phyloP scores from a whole-genome alignment of 23 tunicate genomes.

The Ciona savignyi region DNA sequence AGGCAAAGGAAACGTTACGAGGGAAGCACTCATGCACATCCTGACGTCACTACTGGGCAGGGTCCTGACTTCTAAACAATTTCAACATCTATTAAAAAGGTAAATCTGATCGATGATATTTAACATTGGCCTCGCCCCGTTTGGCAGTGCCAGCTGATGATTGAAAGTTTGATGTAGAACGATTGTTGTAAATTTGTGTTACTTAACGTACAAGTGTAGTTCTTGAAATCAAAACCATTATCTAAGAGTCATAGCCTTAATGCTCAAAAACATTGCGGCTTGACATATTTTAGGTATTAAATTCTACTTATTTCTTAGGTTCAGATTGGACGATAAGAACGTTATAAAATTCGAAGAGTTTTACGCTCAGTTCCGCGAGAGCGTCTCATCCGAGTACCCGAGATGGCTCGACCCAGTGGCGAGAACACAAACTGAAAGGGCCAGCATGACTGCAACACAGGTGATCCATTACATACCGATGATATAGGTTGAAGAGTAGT shows the following conservation, averaged over 20 bases:
- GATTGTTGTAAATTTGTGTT: too few species aligned
- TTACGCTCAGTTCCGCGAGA: conserved; percentile 68
- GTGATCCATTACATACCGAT: conserved; percentile 4
- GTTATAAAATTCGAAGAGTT: conserved; percentile 77
- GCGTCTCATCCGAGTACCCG: conserved; percentile 70
- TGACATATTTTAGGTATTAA: too few species aligned
- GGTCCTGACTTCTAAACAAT: conserved; percentile 65
- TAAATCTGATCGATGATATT: too few species aligned
- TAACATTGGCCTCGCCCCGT: too few species aligned
- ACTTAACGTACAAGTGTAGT: too few species aligned
- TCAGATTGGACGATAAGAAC: conserved; percentile 51
- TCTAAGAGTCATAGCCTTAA: too few species aligned
- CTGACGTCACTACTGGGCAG: conserved; percentile 62
- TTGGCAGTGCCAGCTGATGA: too few species aligned
- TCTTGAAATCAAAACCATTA: too few species aligned
- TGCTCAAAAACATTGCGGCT: too few species aligned
- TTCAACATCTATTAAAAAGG: conserved; percentile 64
- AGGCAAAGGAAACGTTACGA: conserved; percentile 82
- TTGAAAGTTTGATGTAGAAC: too few species aligned
- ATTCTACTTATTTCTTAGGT: too few species aligned
- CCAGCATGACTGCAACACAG: conserved; percentile 68
- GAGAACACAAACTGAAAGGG: conserved; percentile 52
- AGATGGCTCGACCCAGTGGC: conserved; percentile 92
- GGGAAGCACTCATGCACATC: conserved; percentile 80
- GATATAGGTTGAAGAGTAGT: background rate